Evolutionary conservation across 2,113 vertebrate species (phyloP), one percentile per base, ranked within the genome.

Genomic region (Mungos mungo): DNA sequence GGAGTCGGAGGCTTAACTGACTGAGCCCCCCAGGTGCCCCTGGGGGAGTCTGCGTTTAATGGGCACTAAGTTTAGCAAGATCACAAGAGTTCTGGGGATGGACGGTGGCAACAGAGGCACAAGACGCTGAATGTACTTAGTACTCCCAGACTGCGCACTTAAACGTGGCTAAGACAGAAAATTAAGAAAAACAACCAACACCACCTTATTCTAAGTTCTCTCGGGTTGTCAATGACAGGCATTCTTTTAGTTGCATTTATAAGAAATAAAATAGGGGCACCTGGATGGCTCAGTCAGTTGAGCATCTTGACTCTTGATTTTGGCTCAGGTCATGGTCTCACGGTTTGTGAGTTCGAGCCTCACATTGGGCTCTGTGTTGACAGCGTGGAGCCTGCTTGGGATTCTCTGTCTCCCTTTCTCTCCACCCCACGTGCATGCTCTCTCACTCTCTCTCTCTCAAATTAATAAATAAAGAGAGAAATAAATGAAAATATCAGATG

Each of bases 101-200:
- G 54, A 33, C 21, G 23, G 66, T 25, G 65, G 25, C 11, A 72
- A 66, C 0, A 5, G 33, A 1, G 45, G n/a, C n/a, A 29, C 52
- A 45, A 6, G n/a, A 54, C 5, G 14, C 10, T 57, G 88, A 35
- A 12, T 0, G 19, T 19, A 16, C 19, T 33, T 50, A 12, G 2
- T 4, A 14, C 25, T 38, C 5, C 14, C 7, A 41, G 71, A 3
- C n/a, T 3, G n/a, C 2, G 2, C 0, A 3, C 41, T 90, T 71
- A 5, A 80, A 86, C 23, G n/a, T 25, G 10, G 60, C 31, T 68
- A 82, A 8, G 66, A 72, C 15, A 12, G 72, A 31, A 63, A 47
- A 50, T 82, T 50, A 10, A 71, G 65, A 33, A 88, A 63, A 47
- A n/a, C 1, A 35, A 50, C 50, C 50, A 50, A 2, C 50, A 50